Evolutionary conservation across 2,797 vertebrate species (phyloP).

Genomic region (Pseudochaenichthys georgianus): DNA sequence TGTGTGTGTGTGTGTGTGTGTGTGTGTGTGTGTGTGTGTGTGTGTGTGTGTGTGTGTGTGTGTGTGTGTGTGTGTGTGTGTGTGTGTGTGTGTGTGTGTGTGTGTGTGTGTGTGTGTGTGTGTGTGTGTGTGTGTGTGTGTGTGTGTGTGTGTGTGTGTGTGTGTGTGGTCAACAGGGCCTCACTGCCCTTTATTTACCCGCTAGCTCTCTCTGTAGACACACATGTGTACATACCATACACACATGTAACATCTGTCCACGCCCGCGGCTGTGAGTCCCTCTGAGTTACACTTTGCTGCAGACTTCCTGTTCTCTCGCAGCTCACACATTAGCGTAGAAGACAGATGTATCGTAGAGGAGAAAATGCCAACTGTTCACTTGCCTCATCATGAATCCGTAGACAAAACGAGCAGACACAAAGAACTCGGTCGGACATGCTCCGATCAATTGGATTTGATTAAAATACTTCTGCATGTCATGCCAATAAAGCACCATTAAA

Average conservation of each 20-base stretch:
- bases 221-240: neutral
- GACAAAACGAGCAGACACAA: conserved; percentile 26
- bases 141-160: conserved; percentile 21
- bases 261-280: neutral
- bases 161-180: conserved; percentile 29
- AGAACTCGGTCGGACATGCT: neutral
- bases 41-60: too few relatives aligned
- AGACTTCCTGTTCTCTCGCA: conserved; percentile 19
- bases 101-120: too few relatives aligned
- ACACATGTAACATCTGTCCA: conserved; percentile 36
- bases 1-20: too few relatives aligned
- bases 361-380: neutral
- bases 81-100: too few relatives aligned
- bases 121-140: too few relatives aligned
- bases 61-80: too few relatives aligned
- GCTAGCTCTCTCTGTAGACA: conserved; percentile 6
- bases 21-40: too few relatives aligned
- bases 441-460: neutral
- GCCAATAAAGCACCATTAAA: conserved; percentile 36
- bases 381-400: conserved; percentile 10
- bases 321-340: neutral
- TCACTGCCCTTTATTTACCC: conserved; percentile 54
- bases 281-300: conserved; percentile 14
- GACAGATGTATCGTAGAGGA: neutral
- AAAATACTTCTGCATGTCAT: neutral